Percentiles rank a stretch among this genome's conserved stretches.
These are phyloP conservation scores for Frankliniella intonsa DNA, from an alignment of 2,888 invertebrate genomes.

Conservation along the genomic window DNA sequence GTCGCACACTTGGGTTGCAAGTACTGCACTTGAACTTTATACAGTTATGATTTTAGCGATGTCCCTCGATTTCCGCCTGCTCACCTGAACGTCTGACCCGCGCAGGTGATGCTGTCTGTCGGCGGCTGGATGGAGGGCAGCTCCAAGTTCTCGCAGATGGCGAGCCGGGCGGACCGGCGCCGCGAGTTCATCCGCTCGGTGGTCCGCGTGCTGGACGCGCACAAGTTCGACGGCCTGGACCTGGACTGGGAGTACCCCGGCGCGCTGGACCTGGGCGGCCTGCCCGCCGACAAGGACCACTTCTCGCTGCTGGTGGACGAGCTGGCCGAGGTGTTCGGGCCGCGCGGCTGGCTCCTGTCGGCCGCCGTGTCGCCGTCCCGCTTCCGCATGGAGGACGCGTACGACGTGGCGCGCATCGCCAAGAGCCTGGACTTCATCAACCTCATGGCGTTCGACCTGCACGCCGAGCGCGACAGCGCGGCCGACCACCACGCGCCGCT, in stretches of 20 bases:
- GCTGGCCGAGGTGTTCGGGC: conserved; percentile 56
- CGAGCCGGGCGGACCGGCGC: conserved; percentile 53
- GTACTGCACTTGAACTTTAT: too few species aligned
- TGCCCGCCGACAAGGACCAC: conserved; percentile 52
- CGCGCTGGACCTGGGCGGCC: conserved; percentile 49
- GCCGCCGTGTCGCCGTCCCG: conserved; percentile 58
- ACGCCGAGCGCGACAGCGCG: conserved; percentile 47
- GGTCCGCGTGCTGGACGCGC: conserved; percentile 58
- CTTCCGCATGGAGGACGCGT: conserved; percentile 62
- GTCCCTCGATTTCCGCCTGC: too few species aligned
- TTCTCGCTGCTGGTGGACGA: conserved; percentile 57
- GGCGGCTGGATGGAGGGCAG: conserved; percentile 64
- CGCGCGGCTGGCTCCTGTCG: conserved; percentile 54
- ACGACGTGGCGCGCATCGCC: conserved; percentile 57
- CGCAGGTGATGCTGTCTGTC: conserved; percentile 57
- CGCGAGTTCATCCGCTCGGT: conserved; percentile 61
- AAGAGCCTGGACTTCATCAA: conserved; percentile 62
- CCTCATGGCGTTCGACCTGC: conserved; percentile 62
- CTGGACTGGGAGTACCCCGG: conserved; percentile 73
- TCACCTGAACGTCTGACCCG: too few species aligned
- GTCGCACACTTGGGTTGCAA: background rate
- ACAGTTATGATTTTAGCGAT: too few species aligned
- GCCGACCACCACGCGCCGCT: conserved; percentile 53
- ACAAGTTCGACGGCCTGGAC: conserved; percentile 77
- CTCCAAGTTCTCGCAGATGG: conserved; percentile 60